phyloP scores from a whole-genome alignment of 1,140 invertebrate species.

The Diachasmimorpha longicaudata region DNA sequence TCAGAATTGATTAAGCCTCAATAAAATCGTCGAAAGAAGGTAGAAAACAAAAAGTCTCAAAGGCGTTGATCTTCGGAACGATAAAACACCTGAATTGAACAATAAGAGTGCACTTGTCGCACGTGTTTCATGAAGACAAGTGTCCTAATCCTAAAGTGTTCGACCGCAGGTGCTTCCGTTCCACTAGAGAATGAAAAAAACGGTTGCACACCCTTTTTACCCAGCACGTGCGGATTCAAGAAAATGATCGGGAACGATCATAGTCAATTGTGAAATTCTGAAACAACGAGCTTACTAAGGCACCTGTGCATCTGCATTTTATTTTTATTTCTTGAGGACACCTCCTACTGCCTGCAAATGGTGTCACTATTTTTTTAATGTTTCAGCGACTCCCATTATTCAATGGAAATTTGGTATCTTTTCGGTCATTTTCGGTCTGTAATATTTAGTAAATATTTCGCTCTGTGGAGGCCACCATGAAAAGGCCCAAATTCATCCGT shows the following conservation, averaged over 20 bases:
- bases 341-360: background rate
- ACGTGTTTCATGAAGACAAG: slow-evolving; percentile 17
- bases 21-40: background rate
- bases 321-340: background rate
- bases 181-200: slow-evolving; percentile 10
- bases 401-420: too few species aligned
- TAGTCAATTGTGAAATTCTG: background rate
- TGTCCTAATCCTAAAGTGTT: slow-evolving; percentile 11
- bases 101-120: slow-evolving; percentile 1
- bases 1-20: background rate
- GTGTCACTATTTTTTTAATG: background rate
- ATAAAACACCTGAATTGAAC: slow-evolving; percentile 1
- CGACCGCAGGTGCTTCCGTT: background rate
- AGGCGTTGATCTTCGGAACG: too few species aligned
- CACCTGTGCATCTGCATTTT: background rate
- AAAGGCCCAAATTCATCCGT: too few species aligned
- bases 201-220: background rate
- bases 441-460: too few species aligned
- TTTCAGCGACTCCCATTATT: background rate
- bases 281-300: background rate
- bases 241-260: background rate
- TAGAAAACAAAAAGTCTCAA: too few species aligned
- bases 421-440: too few species aligned
- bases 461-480: too few species aligned
- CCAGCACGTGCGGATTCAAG: slow-evolving; percentile 5